Evolutionary conservation across 2,797 vertebrate species (phyloP).

Genomic region (Mastacembelus armatus): DNA sequence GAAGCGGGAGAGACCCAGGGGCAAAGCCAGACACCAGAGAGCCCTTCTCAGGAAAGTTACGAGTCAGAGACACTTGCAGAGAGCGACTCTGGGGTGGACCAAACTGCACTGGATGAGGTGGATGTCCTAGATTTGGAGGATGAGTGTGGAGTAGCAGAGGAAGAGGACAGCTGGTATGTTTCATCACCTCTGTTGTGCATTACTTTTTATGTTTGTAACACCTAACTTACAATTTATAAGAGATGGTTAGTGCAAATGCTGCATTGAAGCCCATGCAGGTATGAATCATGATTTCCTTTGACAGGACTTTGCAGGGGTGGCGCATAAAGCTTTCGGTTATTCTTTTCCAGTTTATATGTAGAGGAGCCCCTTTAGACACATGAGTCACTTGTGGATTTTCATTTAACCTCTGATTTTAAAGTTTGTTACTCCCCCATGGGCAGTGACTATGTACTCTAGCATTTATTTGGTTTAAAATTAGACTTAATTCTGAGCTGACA

Average conservation of each 20-base stretch:
- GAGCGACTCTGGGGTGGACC: constrained; percentile 73
- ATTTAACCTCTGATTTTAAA: constrained; percentile 42
- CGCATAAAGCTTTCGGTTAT: not conserved
- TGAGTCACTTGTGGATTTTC: constrained; percentile 51
- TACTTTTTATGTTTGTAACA: not conserved
- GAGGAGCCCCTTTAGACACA: constrained; percentile 34
- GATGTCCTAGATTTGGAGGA: constrained; percentile 90
- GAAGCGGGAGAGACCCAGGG: constrained; percentile 45
- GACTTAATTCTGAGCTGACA: not conserved
- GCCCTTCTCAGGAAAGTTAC: constrained; percentile 79
- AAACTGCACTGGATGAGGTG: constrained; percentile 87
- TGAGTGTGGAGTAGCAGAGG: constrained; percentile 84
- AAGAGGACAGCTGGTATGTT: constrained; percentile 91
- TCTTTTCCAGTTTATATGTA: not conserved
- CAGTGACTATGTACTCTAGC: constrained; percentile 24
- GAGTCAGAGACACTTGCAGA: constrained; percentile 80
- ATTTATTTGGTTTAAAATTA: constrained; percentile 23
- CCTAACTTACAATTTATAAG: not conserved
- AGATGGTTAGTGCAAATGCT: not conserved
- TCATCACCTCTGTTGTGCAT: not conserved
- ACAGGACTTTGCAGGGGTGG: not conserved
- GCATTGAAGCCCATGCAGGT: not conserved
- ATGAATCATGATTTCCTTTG: not conserved
- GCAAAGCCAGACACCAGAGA: constrained; percentile 69
- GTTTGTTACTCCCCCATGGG: constrained; percentile 32